Base-by-base conservation (phyloP, 1,140 invertebrate genomes). In the Magallana ariakensis region DNA sequence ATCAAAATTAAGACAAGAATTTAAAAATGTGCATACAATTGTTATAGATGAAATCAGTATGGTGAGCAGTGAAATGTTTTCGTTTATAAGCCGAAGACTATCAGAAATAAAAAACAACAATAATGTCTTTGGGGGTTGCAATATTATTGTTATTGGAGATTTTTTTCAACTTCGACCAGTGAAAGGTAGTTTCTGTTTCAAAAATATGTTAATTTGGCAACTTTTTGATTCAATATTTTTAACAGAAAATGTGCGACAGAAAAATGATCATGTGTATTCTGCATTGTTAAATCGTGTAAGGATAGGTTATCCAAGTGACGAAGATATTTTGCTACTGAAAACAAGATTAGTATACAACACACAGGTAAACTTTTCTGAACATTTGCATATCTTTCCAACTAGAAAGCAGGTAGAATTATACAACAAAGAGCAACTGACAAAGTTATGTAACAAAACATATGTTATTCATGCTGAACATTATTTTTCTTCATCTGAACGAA, bases 161-260 rank as follows among this genome's bases (percentile, higher is more conserved):
- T 90, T 85, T 82, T 88, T 87, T 58, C 87, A 88, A 53, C 53
- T 87, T 13, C 57, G 66, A 75, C 85, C 88, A 11, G 80, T 85
- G 19, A 16, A 11, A n/a, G 86, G 84, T 2, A 33, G 7, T 22
- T 85, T 86, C 66, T 62, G 62, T 15, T 89, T 87, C 86, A n/a
- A 58, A 54, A 87, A 90, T 62, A 81, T 5, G 19, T 15, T 87
- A 55, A 2, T 87, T 8, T 89, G 87, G 89, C 46, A 80, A 10
- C 83, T 90, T n/a, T 89, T 90, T 86, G 19, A n/a, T n/a, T 86
- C 87, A n/a, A 57, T 90, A 13, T 89, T 90, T 57, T 83, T 89
- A 19, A 16, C n/a, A 62, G 9, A 89, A 83, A 90, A 90, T 84
- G 85, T 90, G 83, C 46, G 89, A 22, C 87, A 90, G 22, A 46